Evolutionary conservation across 2,797 vertebrate genomes (phyloP), one percentile per base, ranked within the genome.

Genomic region (Urophycis tenuis): DNA sequence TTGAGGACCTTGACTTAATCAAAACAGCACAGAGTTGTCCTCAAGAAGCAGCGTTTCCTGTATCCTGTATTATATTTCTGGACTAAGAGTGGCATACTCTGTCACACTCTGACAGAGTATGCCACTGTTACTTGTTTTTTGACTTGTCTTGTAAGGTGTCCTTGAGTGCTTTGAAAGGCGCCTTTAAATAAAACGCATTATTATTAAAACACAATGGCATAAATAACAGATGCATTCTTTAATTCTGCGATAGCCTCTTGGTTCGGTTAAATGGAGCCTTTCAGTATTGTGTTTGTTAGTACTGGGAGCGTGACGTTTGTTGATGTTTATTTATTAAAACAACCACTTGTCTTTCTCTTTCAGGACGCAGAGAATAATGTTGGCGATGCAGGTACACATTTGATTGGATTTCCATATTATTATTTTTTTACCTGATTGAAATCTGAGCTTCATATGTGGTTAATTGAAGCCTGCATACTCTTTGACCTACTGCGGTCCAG

Each of bases 341-440:
- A 29, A 25, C 35, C 80, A 78, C n/a, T 84, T 12, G 80, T 67
- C 53, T 73, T 73, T 74, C 78, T 75, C 82, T 79, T 67, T 78
- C 74, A 94, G 93, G 92, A 92, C 81, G 92, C 86, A 80, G 89
- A 92, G 32, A 82, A 79, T 72, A 80, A 84, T 78, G 81, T 78
- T 34, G 79, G 78, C n/a, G 86, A 82, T 77, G 78, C 81, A 80
- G 92, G 93, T 93, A 76, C 93, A 92, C 69, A 22, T 1, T 1
- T 34, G 1, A 73, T 71, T 31, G 14, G 14, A 71, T 33, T 31
- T 71, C 2, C n/a, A n/a, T n/a, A n/a, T n/a, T 33, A 71, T 71
- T 19, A 32, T 8, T 31, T 33, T 71, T 31, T 71, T 14, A 69
- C 31, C 12, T 71, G 6, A 31, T 32, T 71, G 0, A 32, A 71